Evolutionary conservation across 1,140 invertebrate species (phyloP).

Genomic region (Drosophila subobscura): DNA sequence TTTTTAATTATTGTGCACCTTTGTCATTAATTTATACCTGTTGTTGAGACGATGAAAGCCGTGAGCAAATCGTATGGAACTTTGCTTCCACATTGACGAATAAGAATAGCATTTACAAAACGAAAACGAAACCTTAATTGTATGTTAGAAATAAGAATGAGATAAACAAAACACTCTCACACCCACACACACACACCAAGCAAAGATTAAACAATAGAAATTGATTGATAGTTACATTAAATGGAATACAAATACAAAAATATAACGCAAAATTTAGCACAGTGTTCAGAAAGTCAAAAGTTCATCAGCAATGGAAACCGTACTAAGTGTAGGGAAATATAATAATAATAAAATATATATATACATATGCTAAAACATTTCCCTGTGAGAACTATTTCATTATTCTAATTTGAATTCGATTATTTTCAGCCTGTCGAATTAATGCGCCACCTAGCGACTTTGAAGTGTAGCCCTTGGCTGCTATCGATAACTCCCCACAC

Average conservation of each 20-base stretch:
- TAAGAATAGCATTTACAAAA: constrained; percentile 56
- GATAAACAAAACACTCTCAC: constrained; percentile 21
- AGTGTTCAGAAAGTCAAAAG: constrained; percentile 42
- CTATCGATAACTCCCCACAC: constrained; percentile 3
- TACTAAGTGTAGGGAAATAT: constrained; percentile 42
- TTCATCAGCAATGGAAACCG: constrained; percentile 30
- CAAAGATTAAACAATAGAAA: constrained; percentile 21
- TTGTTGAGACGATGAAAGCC: constrained; percentile 32
- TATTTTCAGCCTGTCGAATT: too few relatives aligned
- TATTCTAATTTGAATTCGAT: too few relatives aligned
- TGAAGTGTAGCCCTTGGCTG: too few relatives aligned
- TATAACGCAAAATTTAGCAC: constrained; percentile 32
- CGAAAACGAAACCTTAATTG: constrained; percentile 33
- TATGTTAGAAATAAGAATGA: constrained; percentile 22
- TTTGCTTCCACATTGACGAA: constrained; percentile 54
- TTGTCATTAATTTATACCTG: constrained; percentile 35
- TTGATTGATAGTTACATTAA: constrained; percentile 27
- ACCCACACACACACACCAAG: constrained; percentile 21
- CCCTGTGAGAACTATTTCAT: too few relatives aligned
- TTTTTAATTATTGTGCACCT: constrained; percentile 16
- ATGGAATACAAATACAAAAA: constrained; percentile 25
- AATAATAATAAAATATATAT: constrained; percentile 43
- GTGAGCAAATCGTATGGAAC: constrained; percentile 35
- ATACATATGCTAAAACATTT: constrained; percentile 6
- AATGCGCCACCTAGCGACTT: too few relatives aligned